Evolutionary conservation across 2,797 vertebrate species (phyloP), one percentile per base, ranked within the genome.

Genomic region (Pseudochromis fuscus): DNA sequence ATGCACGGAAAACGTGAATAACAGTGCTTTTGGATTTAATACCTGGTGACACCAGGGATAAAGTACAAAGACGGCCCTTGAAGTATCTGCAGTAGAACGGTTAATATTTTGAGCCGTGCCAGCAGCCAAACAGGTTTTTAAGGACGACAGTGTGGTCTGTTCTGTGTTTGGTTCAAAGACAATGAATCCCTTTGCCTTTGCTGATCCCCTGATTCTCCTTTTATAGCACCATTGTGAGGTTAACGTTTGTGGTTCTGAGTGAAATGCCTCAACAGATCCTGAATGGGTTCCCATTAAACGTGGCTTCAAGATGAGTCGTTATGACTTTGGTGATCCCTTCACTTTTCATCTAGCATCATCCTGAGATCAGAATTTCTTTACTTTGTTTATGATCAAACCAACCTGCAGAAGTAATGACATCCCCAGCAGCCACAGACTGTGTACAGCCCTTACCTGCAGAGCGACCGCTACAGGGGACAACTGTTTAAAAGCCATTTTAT

Each of bases 21-120:
- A 72, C 59, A 71, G 53, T 7, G 35, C 13, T 3, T 27, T 40
- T 13, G 35, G 13, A 23, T 70, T 71, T 45, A 62, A 18, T 30
- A 45, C 11, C 18, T 38, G 18, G 10, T 73, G 18, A 46, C 24
- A 27, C 10, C 25, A n/a, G 0, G 13, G 25, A 37, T n/a, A 25
- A 37, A 37, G 40, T 42, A 7, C 40, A 9, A 18, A 19, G 21
- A 63, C 24, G n/a, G 11, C 15, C 5, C 19, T 28, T 13, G 24
- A 52, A 18, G 11, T 25, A 8, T 46, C 12, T 21, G 12, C 16
- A 13, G 25, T 42, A 23, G 6, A 28, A 38, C 33, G 21, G n/a
- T 48, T 38, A 2, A 37, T 23, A 8, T 27, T 58, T 37, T 40
- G 18, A 35, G 49, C 7, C 30, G 1, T 11, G 13, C 7, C 5